A percentile compares a stretch with the other conserved stretches of the same genome.
phyloP scores from a whole-genome alignment of 2,797 vertebrate genomes.

The Phoebastria nigripes region DNA sequence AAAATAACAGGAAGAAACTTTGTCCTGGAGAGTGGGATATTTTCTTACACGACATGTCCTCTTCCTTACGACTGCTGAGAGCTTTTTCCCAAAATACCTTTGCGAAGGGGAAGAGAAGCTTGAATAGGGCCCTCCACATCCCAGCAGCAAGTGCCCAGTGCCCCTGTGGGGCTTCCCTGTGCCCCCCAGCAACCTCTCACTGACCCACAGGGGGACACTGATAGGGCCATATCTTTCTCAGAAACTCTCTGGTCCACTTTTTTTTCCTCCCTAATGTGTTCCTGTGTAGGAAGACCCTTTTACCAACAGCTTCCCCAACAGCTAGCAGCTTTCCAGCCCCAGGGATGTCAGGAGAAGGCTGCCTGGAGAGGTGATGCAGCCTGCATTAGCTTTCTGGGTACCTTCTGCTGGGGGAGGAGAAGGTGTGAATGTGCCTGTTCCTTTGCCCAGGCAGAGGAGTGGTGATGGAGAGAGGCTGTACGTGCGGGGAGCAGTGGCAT shows the following conservation, averaged over 20 bases:
- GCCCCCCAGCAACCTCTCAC: neutral
- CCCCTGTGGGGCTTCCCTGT: no score
- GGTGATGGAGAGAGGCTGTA: neutral
- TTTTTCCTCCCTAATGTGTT: neutral
- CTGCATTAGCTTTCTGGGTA: rapidly evolving
- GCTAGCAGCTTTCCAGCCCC: neutral
- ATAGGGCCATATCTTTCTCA: neutral
- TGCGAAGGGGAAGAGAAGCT: neutral
- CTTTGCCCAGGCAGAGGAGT: neutral
- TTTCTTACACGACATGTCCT: neutral
- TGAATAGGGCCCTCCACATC: neutral
- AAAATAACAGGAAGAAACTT: neutral
- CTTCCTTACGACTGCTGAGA: neutral
- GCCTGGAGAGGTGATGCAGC: neutral
- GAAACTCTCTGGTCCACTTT: neutral
- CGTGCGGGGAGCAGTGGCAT: rapidly evolving
- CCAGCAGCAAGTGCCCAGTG: neutral
- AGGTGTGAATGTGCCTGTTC: neutral
- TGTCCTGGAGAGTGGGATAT: neutral
- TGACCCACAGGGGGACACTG: neutral
- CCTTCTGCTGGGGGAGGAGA: neutral
- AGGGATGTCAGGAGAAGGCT: neutral
- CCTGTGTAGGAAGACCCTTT: neutral
- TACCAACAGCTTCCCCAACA: neutral
- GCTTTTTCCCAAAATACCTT: neutral